Conservation (phyloP, 35 echinoderm and acorn worm species). For the Apostichopus japonicus region DNA sequence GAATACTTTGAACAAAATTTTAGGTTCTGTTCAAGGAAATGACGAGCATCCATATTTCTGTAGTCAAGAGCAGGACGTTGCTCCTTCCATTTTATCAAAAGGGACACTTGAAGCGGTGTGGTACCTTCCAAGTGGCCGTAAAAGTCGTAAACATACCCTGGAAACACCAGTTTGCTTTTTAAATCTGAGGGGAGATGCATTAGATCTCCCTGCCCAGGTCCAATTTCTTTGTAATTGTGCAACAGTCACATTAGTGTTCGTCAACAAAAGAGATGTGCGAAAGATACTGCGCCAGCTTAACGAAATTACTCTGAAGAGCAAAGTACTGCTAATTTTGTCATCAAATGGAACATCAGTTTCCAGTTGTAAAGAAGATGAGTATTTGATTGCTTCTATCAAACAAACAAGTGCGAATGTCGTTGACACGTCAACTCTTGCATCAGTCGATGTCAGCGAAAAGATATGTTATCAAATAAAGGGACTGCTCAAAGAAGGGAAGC, state of each 20-base stretch:
- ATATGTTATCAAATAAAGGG: not conserved
- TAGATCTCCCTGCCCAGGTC: not conserved
- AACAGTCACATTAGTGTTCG: not conserved
- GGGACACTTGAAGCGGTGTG: conserved; percentile 35
- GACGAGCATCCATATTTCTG: conserved; percentile 15
- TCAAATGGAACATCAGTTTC: not conserved
- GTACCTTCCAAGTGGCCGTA: not conserved
- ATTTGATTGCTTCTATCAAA: not conserved
- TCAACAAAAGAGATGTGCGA: not conserved
- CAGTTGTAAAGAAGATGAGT: not conserved
- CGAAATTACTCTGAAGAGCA: too few species aligned
- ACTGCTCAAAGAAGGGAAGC: not conserved
- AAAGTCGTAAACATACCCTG: not conserved
- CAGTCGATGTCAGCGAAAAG: conserved; percentile 2
- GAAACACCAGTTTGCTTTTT: not conserved
- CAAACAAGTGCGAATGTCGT: not conserved
- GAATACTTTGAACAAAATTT: conserved; percentile 22
- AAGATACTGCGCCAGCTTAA: too few species aligned
- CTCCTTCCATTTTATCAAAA: not conserved
- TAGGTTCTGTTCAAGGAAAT: conserved; percentile 31
- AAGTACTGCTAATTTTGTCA: not conserved
- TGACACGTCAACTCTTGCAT: not conserved
- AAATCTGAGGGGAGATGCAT: conserved; percentile 10
- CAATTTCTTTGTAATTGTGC: not conserved
- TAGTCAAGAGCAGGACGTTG: not conserved